phyloP scores from a whole-genome alignment of 2,888 invertebrate species.

The Latrodectus elegans region DNA sequence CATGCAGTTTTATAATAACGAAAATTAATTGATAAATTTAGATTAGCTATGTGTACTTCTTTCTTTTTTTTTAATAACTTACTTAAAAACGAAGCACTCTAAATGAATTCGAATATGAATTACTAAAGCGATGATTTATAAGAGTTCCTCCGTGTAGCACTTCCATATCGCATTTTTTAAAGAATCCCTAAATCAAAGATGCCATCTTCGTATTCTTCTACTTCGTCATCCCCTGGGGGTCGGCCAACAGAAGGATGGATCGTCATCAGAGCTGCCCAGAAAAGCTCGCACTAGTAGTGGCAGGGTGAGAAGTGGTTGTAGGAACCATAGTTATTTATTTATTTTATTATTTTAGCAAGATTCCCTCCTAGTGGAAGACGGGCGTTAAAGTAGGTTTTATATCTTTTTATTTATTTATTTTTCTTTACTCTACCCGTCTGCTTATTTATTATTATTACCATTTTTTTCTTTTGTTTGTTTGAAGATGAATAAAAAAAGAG shows the following conservation, averaged over 20 bases:
- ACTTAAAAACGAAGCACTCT: no score
- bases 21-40: no score
- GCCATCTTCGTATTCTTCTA: background rate
- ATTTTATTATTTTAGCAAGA: background rate
- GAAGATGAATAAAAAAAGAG: slow-evolving; percentile 10
- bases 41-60: no score
- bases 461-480: slow-evolving; percentile 14
- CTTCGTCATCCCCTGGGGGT: background rate
- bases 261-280: slow-evolving; percentile 12
- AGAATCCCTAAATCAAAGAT: background rate
- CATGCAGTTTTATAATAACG: no score
- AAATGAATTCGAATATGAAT: no score
- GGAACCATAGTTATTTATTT: slow-evolving; percentile 6
- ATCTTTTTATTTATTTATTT: background rate
- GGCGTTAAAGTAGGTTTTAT: slow-evolving; percentile 16
- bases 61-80: no score
- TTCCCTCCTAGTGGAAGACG: slow-evolving; percentile 1
- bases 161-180: background rate
- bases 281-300: slow-evolving; percentile 23
- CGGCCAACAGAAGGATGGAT: slow-evolving; percentile 5
- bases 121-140: no score
- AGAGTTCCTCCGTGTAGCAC: no score
- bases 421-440: background rate
- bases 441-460: background rate
- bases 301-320: slow-evolving; percentile 42